These are phyloP conservation scores for Dicycla oo DNA, from an alignment of 2,888 invertebrate genomes.

Conservation along the genomic window DNA sequence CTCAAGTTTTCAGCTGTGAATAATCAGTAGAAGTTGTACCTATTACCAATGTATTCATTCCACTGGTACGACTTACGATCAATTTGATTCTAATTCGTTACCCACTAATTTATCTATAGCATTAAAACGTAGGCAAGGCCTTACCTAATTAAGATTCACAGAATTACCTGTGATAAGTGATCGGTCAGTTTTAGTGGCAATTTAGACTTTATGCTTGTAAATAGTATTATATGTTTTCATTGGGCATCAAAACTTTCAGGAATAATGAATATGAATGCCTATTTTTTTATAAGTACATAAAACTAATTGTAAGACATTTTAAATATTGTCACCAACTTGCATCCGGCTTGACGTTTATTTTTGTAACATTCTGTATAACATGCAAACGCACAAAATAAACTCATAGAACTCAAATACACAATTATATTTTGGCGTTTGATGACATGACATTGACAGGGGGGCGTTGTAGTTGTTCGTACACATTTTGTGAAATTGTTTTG, in stretches of 20 bases:
- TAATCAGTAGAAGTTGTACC: constrained; percentile 1
- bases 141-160: constrained; percentile 29
- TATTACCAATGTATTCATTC: constrained; percentile 15
- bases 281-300: too few species aligned
- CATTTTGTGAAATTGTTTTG: too few species aligned
- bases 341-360: too few species aligned
- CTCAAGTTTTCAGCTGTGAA: constrained; percentile 3
- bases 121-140: constrained; percentile 28
- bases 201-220: constrained; percentile 8
- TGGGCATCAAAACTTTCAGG: neutral
- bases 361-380: too few species aligned
- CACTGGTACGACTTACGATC: neutral
- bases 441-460: too few species aligned
- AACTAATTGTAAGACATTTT: too few species aligned
- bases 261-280: too few species aligned
- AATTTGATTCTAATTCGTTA: constrained; percentile 9
- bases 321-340: too few species aligned
- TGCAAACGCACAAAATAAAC: too few species aligned
- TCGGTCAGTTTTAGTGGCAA: constrained; percentile 17
- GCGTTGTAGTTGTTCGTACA: too few species aligned
- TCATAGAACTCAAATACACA: too few species aligned
- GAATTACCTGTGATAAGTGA: constrained; percentile 20
- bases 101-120: constrained; percentile 29
- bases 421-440: too few species aligned
- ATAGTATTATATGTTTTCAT: neutral